Percentiles rank a stretch among this genome's conserved stretches.
These are phyloP conservation scores for Mactromeris polynyma DNA, from an alignment of 2,888 invertebrate genomes.

Conservation along the genomic window DNA sequence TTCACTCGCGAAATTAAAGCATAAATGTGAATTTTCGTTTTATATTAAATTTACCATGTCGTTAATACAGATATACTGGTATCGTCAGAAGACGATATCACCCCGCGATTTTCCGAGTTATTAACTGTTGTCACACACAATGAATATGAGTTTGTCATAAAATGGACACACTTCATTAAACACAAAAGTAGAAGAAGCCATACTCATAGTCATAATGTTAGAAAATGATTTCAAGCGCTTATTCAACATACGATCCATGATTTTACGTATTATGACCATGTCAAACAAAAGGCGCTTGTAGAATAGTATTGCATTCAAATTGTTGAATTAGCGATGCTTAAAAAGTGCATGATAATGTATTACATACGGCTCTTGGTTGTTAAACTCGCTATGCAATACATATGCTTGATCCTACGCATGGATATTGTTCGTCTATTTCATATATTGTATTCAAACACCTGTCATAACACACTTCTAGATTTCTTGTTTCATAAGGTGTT, in stretches of 20 bases:
- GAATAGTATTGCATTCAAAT: too few species aligned
- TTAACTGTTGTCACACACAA: not conserved
- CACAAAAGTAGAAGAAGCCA: not conserved
- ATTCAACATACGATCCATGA: not conserved
- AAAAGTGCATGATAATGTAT: too few species aligned
- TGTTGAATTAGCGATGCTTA: too few species aligned
- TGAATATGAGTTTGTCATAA: not conserved
- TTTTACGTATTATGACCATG: not conserved
- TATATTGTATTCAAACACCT: too few species aligned
- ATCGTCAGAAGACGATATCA: not conserved
- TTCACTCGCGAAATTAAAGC: not conserved
- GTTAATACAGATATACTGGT: not conserved
- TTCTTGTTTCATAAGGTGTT: too few species aligned
- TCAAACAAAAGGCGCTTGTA: too few species aligned
- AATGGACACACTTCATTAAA: not conserved
- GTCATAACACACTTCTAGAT: too few species aligned
- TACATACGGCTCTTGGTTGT: too few species aligned
- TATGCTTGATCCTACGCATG: too few species aligned
- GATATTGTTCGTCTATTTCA: too few species aligned
- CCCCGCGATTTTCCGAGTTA: not conserved
- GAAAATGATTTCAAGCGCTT: not conserved
- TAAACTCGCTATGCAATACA: too few species aligned
- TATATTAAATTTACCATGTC: not conserved
- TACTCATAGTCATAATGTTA: not conserved
- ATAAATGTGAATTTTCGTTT: not conserved